phyloP scores from a whole-genome alignment of 2,888 invertebrate genomes.

The Schizotus pectinicornis region DNA sequence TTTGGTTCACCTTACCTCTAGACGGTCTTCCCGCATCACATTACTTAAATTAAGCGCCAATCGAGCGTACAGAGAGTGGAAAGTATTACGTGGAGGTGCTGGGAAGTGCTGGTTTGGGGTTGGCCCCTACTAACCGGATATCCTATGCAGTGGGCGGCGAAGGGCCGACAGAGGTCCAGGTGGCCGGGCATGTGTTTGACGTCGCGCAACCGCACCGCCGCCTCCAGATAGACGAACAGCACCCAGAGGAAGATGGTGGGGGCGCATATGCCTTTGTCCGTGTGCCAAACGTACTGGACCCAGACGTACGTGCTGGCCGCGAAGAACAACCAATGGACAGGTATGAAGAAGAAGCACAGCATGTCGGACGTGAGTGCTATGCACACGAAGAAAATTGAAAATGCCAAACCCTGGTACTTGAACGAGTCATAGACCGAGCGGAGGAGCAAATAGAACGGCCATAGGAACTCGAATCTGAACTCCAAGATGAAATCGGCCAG shows the following conservation, averaged over 20 bases:
- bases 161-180: conserved; percentile 90
- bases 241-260: conserved; percentile 94
- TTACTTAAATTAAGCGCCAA: too few species aligned
- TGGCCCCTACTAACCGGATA: conserved; percentile 46
- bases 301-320: conserved; percentile 98
- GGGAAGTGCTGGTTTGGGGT: too few species aligned
- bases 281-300: conserved; percentile 98
- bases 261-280: conserved; percentile 89
- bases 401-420: conserved; percentile 97
- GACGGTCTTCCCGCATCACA: too few species aligned
- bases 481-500: conserved; percentile 96
- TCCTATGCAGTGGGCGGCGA: conserved; percentile 87
- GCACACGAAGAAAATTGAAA: conserved; percentile 97
- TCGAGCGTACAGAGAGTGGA: too few species aligned
- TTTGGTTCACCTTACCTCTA: too few species aligned
- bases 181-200: conserved; percentile 83
- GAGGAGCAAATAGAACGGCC: conserved; percentile 97
- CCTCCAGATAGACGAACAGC: conserved; percentile 93
- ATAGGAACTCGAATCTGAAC: conserved; percentile 98
- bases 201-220: conserved; percentile 83
- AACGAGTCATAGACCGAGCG: conserved; percentile 96
- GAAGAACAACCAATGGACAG: conserved; percentile 96
- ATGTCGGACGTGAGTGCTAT: conserved; percentile 97
- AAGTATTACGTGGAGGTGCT: too few species aligned
- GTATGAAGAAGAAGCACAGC: conserved; percentile 98